Evolutionary conservation across 1,140 invertebrate genomes (phyloP), one percentile per base, ranked within the genome.

Genomic region (Rhopalosiphum padi): DNA sequence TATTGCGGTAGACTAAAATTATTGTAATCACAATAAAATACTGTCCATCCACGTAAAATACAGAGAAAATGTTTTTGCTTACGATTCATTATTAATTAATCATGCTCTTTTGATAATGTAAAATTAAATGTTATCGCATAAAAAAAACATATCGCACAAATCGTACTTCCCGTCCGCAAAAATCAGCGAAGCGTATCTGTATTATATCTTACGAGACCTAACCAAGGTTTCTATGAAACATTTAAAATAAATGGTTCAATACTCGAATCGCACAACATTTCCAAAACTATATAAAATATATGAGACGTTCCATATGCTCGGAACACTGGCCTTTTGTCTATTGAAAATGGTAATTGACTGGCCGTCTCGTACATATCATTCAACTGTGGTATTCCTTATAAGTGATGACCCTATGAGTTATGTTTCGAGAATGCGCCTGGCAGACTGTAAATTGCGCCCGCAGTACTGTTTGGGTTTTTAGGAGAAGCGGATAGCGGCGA

Each of bases 371-470:
- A 87, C 43, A 46, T 46, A 46, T 37, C 85, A 46, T 87, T 87
- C 23, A 48, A 87, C n/a, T 2, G 43, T 37, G 23, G 51, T 55
- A 53, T 53, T 53, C 46, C 48, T 35, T 53, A 37, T 87, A 85
- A 85, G 85, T 46, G 41, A 87, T 46, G 85, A 46, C 25, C 43
- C 30, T 37, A 46, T 89, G 48, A 89, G 46, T 89, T 37, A 89
- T 37, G 88, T 55, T 48, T 37, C 5, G 35, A 89, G 88, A 89
- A 89, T 55, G 88, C 51, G 51, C 53, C 22, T 89, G 88, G 88
- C 48, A 53, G 48, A 51, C 88, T 37, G 88, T 89, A 55, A 89
- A 89, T 89, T 48, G 48, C 35, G 51, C 9, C 37, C 51, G 35
- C 2, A 25, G 30, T 48, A 22, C 30, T 22, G 46, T 48, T 30